Base-by-base conservation (phyloP, 1,140 invertebrate genomes). In the Drosophila nasuta region DNA sequence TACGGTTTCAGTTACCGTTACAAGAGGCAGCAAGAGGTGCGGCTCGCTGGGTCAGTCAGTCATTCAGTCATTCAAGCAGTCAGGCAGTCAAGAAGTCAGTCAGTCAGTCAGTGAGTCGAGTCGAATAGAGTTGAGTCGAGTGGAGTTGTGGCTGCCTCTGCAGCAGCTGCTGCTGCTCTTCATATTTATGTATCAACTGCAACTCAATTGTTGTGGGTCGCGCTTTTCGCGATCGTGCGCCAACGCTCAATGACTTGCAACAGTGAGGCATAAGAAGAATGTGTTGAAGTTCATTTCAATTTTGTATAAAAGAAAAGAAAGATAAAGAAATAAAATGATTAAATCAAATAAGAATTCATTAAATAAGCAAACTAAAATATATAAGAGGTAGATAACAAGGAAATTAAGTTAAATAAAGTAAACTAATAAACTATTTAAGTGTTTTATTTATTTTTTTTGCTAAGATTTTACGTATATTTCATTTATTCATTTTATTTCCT, bases 131-230 rank as follows among this genome's bases (percentile, higher is more conserved):
- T 46, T 10, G 5, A 28, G 25, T 49, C 20, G 13, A 28, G 25
- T 46, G 10, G 13, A 28, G 20, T 51, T 51, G 8, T 5, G 20
- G 35, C 35, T 51, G 48, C 20, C 11, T n/a, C 10, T 5, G 13
- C 13, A 38, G 54, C 75, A 62, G 54, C 56, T 60, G 72, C 75
- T 81, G 54, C 56, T 65, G 72, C 75, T 81, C 79, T 82, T 82
- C 79, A 78, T 82, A 82, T 59, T 81, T 81, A 25, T 73, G 11
- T 66, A 59, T 25, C 48, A 30, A 54, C 59, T 54, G 25, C 60
- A 51, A 38, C n/a, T 52, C 49, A 64, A 64, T 71, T 62, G 45
- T 13, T 66, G 45, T 75, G 52, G 71, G 5, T 45, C 11, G 62
- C 25, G 56, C 58, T 79, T 77, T 77, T 81, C 69, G 68, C 51